Base-by-base conservation (phyloP, 37 sponge, comb jelly and placozoan genomes). In the Chondrilla cf. caribensis region DNA sequence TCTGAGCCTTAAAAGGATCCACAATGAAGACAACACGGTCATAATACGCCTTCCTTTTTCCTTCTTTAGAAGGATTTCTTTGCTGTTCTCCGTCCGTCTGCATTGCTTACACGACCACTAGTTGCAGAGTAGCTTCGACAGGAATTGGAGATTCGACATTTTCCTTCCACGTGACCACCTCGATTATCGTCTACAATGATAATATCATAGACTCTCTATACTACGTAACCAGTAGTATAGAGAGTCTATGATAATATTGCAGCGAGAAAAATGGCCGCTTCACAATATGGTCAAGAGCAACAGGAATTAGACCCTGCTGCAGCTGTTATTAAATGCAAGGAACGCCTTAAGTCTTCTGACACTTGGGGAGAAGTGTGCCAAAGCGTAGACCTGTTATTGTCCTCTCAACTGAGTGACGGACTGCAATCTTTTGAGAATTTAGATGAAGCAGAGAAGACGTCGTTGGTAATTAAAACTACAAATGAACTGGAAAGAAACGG, bases 1-100 rank as follows among this genome's bases (percentile, higher is more conserved):
- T 4, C 76, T 38, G 24, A 6, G 76, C 76, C 40, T 73, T 73
- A 38, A 73, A 73, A 24, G 76, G 76, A 39, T 73, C 41, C 2
- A 40, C 76, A 4, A 73, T 73, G 43, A 73, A 73, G 2, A 73
- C 3, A 2, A 24, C 6, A n/a, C 76, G 38, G 76, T 73, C 76
- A 37, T 73, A 73, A 8, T n/a, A n/a, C 64, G 64, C 29, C 64
- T 29, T 28, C 64, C 15, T 62, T 62, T 62, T 28, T 7, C 64
- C 64, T 28, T 62, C 29, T 15, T 62, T 28, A 62, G 64, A 47
- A 47, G 51, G 51, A 47, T 11, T 47, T 47, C 51, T 47, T 11
- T 47, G 51, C 51, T 47, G 51, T 47, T 47, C 51, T 47, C 51
- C 51, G 11, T 47, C 51, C 51, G 51, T 11, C 51, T 47, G 51